Base-by-base conservation (phyloP, 1,140 invertebrate genomes). In the Luehdorfia chinensis region DNA sequence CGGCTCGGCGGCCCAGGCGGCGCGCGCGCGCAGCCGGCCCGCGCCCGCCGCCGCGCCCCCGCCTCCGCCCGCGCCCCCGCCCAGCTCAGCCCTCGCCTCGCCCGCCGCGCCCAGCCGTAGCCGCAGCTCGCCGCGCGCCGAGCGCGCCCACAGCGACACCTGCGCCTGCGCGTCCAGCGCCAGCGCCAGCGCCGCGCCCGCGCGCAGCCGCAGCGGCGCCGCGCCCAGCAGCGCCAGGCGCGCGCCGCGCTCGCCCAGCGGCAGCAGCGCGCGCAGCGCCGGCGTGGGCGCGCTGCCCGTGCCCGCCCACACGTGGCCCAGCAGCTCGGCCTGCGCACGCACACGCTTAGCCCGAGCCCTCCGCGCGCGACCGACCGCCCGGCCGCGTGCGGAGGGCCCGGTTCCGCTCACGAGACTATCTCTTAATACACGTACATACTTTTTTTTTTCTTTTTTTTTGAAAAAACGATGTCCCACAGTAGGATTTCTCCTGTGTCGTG, bases 221-320 rank as follows among this genome's bases (percentile, higher is more conserved):
- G 60, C 63, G 23, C 48, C 59, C 31, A 52, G 34, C 50, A 67
- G 55, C 52, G 55, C 49, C 47, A 56, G 11, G 16, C 33, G 7
- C 13, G 31, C n/a, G 18, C 4, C 2, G 27, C 28, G 7, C 13
- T 32, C 23, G 11, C n/a, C 7, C 33, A 46, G 48, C 44, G 52
- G 49, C 23, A 44, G 47, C 33, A 59, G 23, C 32, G 66, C 69
- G 49, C 74, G 66, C 28, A 69, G 34, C 48, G 51, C 63, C 1
- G 61, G 47, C 51, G 75, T 21, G 2, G 19, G 19, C 19, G 19
- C 2, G 19, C 19, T 21, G 47, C 57, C 69, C 27, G 69, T 50
- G 50, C 71, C 69, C 37, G 71, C 59, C 74, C 71, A 75, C 58
- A 75, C 66, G 65, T 70, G 71, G 4, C 59, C 65, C 49, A 75